Evolutionary conservation across 2,797 vertebrate genomes (phyloP).

Genomic region (Coregonus sp.): DNA sequence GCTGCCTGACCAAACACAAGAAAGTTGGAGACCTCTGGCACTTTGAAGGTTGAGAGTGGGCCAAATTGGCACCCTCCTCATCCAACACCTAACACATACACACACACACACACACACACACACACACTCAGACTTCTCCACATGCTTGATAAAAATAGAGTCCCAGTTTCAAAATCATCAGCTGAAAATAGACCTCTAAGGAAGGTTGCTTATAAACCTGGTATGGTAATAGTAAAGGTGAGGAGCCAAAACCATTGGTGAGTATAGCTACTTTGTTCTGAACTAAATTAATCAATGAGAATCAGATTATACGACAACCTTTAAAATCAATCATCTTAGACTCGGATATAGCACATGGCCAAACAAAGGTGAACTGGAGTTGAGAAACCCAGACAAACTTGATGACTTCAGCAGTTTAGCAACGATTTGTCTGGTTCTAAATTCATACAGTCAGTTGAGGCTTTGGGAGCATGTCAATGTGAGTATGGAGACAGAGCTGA

Average conservation of each 20-base stretch:
- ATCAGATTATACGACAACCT: conserved; percentile 2
- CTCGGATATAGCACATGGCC: conserved; percentile 4
- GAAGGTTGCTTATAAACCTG: conserved; percentile 42
- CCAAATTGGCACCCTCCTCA: not conserved
- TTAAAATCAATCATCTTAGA: conserved; percentile 2
- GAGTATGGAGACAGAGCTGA: not conserved
- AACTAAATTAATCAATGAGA: conserved; percentile 69
- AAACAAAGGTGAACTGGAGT: conserved; percentile 11
- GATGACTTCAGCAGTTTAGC: conserved; percentile 5
- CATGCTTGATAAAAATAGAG: conserved; percentile 34
- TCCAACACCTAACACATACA: not conserved
- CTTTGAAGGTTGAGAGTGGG: conserved; percentile 26
- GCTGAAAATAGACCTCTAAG: conserved; percentile 34
- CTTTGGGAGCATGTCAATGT: not conserved
- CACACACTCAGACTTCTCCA: conserved; percentile 16
- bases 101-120: conserved; percentile 1
- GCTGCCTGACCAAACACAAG: conserved; percentile 18
- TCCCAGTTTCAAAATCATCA: conserved; percentile 29
- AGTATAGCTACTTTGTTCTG: conserved; percentile 61
- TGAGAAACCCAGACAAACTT: conserved; percentile 2
- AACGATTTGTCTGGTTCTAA: not conserved
- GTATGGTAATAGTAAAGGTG: conserved; percentile 39
- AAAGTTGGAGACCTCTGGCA: conserved; percentile 35
- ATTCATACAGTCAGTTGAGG: not conserved
- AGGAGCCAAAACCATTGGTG: conserved; percentile 30